These are phyloP conservation scores for Pandemis heparana DNA, from an alignment of 2,888 invertebrate genomes.

Conservation along the genomic window DNA sequence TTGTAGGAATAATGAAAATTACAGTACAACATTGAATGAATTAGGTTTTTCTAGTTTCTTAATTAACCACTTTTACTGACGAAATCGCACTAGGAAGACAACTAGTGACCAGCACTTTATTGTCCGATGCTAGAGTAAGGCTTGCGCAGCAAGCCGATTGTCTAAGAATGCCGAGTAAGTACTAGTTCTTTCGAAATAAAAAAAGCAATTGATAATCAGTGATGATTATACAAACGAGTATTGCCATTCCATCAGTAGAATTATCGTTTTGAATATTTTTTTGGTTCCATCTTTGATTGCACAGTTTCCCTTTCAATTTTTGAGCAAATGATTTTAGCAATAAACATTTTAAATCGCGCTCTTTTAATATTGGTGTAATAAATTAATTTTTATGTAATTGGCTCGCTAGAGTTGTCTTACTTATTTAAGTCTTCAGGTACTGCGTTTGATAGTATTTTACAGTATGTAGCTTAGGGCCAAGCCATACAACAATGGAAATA, in stretches of 20 bases:
- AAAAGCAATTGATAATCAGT: background rate
- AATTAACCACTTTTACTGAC: background rate
- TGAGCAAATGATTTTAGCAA: background rate
- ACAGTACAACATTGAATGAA: background rate
- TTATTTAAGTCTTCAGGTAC: background rate
- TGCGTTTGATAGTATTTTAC: background rate
- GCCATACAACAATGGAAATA: conserved; percentile 1
- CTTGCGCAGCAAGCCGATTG: background rate
- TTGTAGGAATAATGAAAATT: background rate
- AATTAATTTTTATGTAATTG: background rate
- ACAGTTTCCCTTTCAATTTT: conserved; percentile 7
- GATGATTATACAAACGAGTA: background rate
- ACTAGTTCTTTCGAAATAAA: background rate
- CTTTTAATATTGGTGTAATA: background rate
- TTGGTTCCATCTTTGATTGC: background rate
- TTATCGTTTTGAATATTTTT: background rate
- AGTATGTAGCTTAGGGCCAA: conserved; percentile 7
- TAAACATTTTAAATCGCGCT: background rate
- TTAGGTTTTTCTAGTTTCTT: too few relatives aligned
- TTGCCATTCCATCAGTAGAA: background rate
- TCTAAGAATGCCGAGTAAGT: background rate
- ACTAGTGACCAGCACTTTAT: background rate
- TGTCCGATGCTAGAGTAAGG: background rate
- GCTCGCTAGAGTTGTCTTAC: background rate
- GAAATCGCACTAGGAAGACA: background rate